Evolutionary conservation across 2,888 invertebrate genomes (phyloP).

Genomic region (Ferrisia virgata): DNA sequence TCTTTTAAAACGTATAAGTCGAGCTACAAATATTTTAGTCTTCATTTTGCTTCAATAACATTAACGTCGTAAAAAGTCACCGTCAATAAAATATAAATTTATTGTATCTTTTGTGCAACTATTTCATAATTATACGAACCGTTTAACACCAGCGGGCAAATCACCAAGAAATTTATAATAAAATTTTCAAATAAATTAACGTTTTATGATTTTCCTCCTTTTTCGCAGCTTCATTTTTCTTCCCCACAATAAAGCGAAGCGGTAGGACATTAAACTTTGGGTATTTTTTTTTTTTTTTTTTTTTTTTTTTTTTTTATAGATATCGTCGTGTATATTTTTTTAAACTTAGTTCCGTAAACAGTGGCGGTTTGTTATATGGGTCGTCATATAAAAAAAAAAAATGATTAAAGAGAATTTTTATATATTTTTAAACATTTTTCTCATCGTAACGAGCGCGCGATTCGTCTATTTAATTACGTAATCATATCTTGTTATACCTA

Average conservation of each 20-base stretch:
- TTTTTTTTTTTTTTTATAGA: too few relatives aligned
- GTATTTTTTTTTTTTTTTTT: conserved; percentile 16
- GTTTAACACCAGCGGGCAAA: conserved; percentile 28
- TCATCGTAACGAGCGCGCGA: neutral
- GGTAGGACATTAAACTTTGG: conserved; percentile 4
- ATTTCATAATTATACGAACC: conserved; percentile 37
- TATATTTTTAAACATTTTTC: neutral
- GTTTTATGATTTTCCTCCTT: conserved; percentile 22
- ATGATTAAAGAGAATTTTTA: conserved; percentile 18
- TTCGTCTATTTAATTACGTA: neutral
- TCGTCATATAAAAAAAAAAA: neutral
- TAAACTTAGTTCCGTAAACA: neutral
- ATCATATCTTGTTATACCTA: neutral
- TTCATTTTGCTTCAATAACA: conserved; percentile 33
- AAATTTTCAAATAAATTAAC: conserved; percentile 29
- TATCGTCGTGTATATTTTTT: neutral
- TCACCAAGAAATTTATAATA: conserved; percentile 32
- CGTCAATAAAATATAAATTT: conserved; percentile 36
- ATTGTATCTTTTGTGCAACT: conserved; percentile 29
- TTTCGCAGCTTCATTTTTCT: neutral
- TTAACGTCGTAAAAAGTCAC: conserved; percentile 36
- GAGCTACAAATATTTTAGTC: conserved; percentile 11
- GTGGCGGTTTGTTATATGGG: conserved; percentile 21
- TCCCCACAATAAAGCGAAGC: neutral
- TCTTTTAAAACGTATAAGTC: neutral